Conservation (phyloP, 2,113 vertebrate species). For the Vidua chalybeata region DNA sequence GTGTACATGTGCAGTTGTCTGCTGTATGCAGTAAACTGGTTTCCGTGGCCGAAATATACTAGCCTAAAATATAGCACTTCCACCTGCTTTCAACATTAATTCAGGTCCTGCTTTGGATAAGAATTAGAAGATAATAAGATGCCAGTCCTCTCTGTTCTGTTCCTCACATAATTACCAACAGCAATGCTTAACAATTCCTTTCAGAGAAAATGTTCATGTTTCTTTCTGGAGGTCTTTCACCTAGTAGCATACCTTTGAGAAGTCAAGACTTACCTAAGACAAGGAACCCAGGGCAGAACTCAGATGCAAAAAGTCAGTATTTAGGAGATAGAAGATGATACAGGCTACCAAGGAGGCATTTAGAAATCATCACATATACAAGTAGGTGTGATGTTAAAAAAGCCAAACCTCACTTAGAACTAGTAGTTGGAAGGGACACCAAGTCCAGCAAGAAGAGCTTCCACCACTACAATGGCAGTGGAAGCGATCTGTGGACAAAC, state of each 20-base stretch:
- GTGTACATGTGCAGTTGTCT: neutral
- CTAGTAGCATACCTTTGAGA: neutral
- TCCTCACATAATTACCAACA: neutral
- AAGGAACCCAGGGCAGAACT: neutral
- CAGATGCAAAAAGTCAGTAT: neutral
- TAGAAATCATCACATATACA: neutral
- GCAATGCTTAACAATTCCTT: neutral
- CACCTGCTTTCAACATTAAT: neutral
- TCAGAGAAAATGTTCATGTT: neutral
- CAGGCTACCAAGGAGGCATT: neutral
- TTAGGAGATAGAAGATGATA: neutral
- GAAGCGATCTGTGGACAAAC: neutral
- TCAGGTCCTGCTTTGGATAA: neutral
- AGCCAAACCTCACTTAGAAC: neutral
- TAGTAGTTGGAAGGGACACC: neutral
- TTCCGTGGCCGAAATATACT: neutral
- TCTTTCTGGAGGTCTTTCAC: neutral
- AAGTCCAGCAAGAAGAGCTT: neutral
- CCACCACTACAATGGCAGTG: neutral
- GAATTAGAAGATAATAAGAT: neutral
- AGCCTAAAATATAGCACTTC: neutral
- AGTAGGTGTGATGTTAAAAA: neutral
- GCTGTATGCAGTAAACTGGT: neutral
- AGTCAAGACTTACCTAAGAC: neutral
- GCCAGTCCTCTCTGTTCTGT: neutral